Evolutionary conservation across 2,113 vertebrate genomes (phyloP), one percentile per base, ranked within the genome.

Genomic region (Zapornia atra): DNA sequence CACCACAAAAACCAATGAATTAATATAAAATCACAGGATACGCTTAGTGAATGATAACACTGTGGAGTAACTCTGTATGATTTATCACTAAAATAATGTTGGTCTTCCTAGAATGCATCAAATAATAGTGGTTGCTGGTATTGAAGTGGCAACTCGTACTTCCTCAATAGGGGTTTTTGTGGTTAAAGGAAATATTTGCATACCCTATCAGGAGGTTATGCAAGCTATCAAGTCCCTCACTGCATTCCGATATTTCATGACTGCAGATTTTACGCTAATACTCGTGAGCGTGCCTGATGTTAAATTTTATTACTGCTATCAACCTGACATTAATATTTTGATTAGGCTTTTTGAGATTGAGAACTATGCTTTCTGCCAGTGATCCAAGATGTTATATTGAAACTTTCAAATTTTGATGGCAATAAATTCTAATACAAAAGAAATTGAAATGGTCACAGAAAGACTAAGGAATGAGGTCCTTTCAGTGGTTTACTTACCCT

Each of bases 251-350:
- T 82, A 86, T 76, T 84, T 81, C 69, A 61, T 78, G 56, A 90
- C 54, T 94, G 82, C 25, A 73, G 59, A 82, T 82, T 90, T 90
- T 76, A 90, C 85, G 70, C 20, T 69, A 95, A 88, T 77, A 53
- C 71, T 83, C 5, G 2, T 33, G 75, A 93, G 68, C 9, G n/a
- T 73, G 36, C 56, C 82, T 75, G 64, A 88, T 46, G n/a, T 88
- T 90, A 42, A 59, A 88, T 72, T 94, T 95, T 83, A 94, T 82
- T 90, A 34, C 79, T 81, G 68, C 90, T 83, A 80, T 73, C 82
- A 94, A 77, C 51, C 36, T 82, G 79, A 85, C 65, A 66, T 70
- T 72, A 94, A 71, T n/a, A 51, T 46, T 86, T 64, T 21, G 71
- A 73, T 2, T 5, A 61, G 75, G 44, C 40, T 93, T 88, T 88